A percentile compares a stretch with the other conserved stretches of the same genome.
phyloP scores from a whole-genome alignment of 2,797 vertebrate genomes.

The Megaceryle alcyon region DNA sequence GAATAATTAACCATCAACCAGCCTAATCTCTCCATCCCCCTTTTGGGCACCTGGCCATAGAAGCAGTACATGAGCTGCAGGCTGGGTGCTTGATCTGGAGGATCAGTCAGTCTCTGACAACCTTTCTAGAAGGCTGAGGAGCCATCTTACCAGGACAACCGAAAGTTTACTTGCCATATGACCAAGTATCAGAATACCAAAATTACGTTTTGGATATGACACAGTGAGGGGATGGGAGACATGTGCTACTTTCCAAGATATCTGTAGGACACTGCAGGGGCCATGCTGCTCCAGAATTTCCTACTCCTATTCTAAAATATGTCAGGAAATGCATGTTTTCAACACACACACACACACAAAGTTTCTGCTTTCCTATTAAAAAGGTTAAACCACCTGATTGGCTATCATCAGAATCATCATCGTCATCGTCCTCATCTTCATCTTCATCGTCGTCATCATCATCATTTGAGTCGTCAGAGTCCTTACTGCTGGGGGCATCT shows the following conservation, averaged over 20 bases:
- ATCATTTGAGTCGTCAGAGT: conserved; percentile 91
- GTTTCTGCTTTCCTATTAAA: conserved; percentile 59
- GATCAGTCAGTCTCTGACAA: not conserved
- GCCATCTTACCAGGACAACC: not conserved
- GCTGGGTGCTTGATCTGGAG: not conserved
- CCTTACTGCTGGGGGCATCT: conserved; percentile 89
- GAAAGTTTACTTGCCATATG: not conserved
- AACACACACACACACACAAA: not conserved
- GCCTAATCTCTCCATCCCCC: not conserved
- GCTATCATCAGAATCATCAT: conserved; percentile 91
- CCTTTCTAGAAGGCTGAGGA: not conserved
- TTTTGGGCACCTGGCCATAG: not conserved
- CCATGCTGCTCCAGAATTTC: not conserved
- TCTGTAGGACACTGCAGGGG: not conserved
- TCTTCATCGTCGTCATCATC: conserved; percentile 93
- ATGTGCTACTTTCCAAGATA: not conserved
- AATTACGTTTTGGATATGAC: not conserved
- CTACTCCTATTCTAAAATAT: not conserved
- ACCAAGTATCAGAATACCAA: not conserved
- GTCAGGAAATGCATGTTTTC: conserved; percentile 1
- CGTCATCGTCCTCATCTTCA: conserved; percentile 89
- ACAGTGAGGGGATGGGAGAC: not conserved
- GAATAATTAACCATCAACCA: not conserved
- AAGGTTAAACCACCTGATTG: conserved; percentile 88
- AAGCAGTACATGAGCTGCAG: not conserved